A percentile compares a stretch with the other conserved stretches of the same genome.
Evolutionary conservation across 2,888 invertebrate species (phyloP).

Genomic region (Drosophila picticornis): DNA sequence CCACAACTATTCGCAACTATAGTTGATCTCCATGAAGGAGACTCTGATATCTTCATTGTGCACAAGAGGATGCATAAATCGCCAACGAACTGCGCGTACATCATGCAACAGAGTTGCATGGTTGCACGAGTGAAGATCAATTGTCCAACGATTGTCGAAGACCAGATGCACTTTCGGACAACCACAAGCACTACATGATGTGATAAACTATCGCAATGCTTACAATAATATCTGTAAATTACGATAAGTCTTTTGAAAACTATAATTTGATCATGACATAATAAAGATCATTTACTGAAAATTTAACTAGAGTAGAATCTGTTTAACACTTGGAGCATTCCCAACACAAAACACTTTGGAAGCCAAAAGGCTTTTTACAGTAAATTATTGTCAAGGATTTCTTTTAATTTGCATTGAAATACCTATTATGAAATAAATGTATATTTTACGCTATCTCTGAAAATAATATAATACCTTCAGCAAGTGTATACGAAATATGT

Average conservation of each 20-base stretch:
- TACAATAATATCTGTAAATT: fast-evolving
- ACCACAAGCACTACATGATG: neutral
- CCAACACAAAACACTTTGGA: neutral
- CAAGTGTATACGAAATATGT: constrained; percentile 59
- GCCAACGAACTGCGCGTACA: constrained; percentile 54
- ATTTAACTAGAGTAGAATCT: neutral
- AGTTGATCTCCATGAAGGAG: neutral
- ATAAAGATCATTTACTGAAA: neutral
- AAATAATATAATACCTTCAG: neutral
- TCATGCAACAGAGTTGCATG: constrained; percentile 31
- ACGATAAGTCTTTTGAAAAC: neutral
- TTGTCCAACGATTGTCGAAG: neutral
- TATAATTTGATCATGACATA: neutral
- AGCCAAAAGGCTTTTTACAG: neutral
- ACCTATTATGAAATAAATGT: neutral
- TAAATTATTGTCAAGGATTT: neutral
- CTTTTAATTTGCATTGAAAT: neutral
- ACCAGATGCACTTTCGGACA: neutral
- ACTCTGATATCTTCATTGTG: constrained; percentile 73
- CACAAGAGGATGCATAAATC: constrained; percentile 78
- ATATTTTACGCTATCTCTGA: neutral
- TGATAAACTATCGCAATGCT: neutral
- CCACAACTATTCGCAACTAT: constrained; percentile 46
- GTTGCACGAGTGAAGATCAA: neutral
- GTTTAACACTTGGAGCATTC: neutral